phyloP scores from a whole-genome alignment of 1,140 invertebrate species.

The Eubasilissa regina region DNA sequence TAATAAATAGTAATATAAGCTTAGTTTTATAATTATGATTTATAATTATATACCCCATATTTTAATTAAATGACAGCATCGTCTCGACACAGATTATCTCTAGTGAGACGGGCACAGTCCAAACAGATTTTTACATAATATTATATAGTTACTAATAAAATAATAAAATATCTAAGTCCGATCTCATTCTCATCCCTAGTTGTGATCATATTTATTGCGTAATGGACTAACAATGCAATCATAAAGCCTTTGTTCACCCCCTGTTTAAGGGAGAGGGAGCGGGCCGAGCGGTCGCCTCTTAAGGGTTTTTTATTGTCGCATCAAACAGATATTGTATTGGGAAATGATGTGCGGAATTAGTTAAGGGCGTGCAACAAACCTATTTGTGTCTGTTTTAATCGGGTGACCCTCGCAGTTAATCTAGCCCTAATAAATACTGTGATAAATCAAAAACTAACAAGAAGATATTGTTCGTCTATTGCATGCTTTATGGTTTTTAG shows the following conservation, averaged over 20 bases:
- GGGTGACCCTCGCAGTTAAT: background rate
- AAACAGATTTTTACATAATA: no score
- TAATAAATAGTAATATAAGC: no score
- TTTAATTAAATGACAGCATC: no score
- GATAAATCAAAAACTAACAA: no score
- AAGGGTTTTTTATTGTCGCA: slow-evolving; percentile 47
- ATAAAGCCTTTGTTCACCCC: slow-evolving; percentile 39
- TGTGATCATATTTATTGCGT: slow-evolving; percentile 38
- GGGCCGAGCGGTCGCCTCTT: slow-evolving; percentile 40
- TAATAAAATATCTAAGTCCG: background rate
- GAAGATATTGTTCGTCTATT: no score
- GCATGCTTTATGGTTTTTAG: no score
- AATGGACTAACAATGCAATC: slow-evolving; percentile 47
- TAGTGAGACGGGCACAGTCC: no score
- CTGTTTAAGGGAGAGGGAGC: background rate
- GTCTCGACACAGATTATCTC: no score
- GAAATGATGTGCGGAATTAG: slow-evolving; percentile 18
- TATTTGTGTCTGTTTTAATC: background rate
- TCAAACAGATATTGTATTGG: slow-evolving; percentile 38
- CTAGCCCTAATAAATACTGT: no score
- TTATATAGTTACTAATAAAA: no score
- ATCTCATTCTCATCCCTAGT: background rate
- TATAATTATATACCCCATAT: no score
- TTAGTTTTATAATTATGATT: no score
- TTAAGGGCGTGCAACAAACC: background rate